A percentile compares a stretch with the other conserved stretches of the same genome.
Conservation (phyloP, 2,888 invertebrate species). For the Cosmia pyralina region DNA sequence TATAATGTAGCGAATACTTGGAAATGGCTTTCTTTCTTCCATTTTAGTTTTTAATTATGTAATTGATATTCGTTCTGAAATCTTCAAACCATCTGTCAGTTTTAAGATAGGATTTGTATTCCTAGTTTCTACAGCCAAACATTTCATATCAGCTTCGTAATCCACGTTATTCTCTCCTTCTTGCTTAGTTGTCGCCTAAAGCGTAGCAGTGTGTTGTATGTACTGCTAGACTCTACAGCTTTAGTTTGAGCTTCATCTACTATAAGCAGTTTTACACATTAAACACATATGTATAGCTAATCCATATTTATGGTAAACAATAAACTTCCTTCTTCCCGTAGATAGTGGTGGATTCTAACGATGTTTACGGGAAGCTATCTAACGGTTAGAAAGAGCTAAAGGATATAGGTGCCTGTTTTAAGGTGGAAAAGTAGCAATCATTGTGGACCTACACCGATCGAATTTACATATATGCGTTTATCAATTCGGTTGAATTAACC, state of each 20-base stretch:
- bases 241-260: constrained; percentile 54
- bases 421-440: background rate
- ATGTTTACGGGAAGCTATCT: constrained; percentile 2
- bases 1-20: background rate
- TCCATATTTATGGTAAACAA: constrained; percentile 36
- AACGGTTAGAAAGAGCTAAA: background rate
- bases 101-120: too few relatives aligned
- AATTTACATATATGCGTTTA: background rate
- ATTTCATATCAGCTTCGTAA: background rate
- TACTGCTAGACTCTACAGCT: constrained; percentile 49
- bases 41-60: background rate
- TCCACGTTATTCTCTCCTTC: constrained; percentile 53
- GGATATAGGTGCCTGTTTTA: background rate
- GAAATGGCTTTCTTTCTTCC: background rate
- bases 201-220: constrained; percentile 56
- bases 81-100: background rate
- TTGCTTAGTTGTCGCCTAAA: constrained; percentile 56
- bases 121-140: background rate
- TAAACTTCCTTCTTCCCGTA: constrained; percentile 7
- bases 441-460: background rate
- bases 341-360: constrained; percentile 2
- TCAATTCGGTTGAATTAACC: background rate
- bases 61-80: background rate
- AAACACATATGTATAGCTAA: constrained; percentile 28
- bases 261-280: constrained; percentile 49